A percentile compares a stretch with the other conserved stretches of the same genome.
These are phyloP conservation scores for Eulemur rubriventer DNA, from an alignment of 2,797 vertebrate species.

Conservation along the genomic window DNA sequence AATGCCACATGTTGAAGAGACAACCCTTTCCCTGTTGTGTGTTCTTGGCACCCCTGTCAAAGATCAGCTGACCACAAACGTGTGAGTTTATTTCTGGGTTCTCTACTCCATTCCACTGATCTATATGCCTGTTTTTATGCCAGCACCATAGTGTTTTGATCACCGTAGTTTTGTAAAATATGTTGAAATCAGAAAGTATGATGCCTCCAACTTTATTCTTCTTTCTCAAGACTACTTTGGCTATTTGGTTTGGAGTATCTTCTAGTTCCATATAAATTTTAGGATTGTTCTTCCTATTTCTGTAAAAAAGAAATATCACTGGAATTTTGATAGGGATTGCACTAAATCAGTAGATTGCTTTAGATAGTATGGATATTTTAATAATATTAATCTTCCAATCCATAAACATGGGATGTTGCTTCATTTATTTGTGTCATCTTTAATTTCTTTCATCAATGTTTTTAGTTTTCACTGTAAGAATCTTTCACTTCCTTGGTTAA, in stretches of 20 bases:
- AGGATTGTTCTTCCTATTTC: neutral
- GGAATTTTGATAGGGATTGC: neutral
- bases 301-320: neutral
- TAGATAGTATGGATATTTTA: neutral
- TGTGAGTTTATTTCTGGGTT: neutral
- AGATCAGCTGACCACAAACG: neutral
- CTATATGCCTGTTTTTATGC: neutral
- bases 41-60: neutral
- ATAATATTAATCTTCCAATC: neutral
- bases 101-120: neutral
- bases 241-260: neutral
- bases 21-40: neutral
- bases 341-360: neutral
- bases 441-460: neutral
- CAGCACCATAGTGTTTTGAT: neutral
- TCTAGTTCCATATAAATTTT: neutral
- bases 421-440: neutral
- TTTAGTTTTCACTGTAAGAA: neutral
- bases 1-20: neutral
- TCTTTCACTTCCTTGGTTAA: neutral
- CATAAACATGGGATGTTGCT: neutral
- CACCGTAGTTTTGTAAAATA: neutral
- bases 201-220: neutral
- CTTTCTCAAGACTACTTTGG: neutral
- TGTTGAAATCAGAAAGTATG: neutral